phyloP scores from a whole-genome alignment of 2,888 invertebrate genomes.

The Harpagoxenus sublaevis region DNA sequence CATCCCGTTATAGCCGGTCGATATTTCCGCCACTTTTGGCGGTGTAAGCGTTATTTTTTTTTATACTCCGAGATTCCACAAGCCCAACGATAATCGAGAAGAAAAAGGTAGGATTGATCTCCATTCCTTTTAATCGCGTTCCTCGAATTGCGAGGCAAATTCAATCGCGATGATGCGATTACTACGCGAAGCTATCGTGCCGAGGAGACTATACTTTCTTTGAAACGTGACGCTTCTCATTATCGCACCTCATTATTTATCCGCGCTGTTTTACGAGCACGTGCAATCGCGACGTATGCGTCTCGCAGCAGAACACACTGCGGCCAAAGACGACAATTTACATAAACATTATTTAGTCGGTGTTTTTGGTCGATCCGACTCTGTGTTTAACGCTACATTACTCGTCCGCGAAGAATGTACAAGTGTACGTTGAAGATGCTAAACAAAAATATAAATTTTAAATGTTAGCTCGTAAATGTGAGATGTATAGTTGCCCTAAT shows the following conservation, averaged over 20 bases:
- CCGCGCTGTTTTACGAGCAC: conserved; percentile 46
- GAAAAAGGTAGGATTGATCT: conserved; percentile 11
- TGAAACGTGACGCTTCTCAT: conserved; percentile 59
- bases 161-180: background rate
- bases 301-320: background rate
- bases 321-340: conserved; percentile 15
- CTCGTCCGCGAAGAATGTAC: background rate
- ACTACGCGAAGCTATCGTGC: conserved; percentile 7
- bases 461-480: background rate
- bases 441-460: background rate
- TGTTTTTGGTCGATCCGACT: background rate
- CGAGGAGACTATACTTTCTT: conserved; percentile 52
- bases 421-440: background rate
- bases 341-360: conserved; percentile 14
- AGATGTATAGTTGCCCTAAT: background rate
- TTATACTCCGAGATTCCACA: background rate
- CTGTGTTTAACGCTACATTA: background rate
- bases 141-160: background rate
- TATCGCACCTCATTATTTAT: conserved; percentile 61
- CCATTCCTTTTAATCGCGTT: background rate
- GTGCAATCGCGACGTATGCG: conserved; percentile 54
- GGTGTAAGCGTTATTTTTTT: background rate
- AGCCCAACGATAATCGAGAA: background rate
- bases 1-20: background rate
- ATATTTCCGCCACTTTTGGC: background rate